A percentile compares a stretch with the other conserved stretches of the same genome.
These are phyloP conservation scores for Caenorhabditis sulstoni DNA, from an alignment of 2,888 invertebrate genomes.

Conservation along the genomic window DNA sequence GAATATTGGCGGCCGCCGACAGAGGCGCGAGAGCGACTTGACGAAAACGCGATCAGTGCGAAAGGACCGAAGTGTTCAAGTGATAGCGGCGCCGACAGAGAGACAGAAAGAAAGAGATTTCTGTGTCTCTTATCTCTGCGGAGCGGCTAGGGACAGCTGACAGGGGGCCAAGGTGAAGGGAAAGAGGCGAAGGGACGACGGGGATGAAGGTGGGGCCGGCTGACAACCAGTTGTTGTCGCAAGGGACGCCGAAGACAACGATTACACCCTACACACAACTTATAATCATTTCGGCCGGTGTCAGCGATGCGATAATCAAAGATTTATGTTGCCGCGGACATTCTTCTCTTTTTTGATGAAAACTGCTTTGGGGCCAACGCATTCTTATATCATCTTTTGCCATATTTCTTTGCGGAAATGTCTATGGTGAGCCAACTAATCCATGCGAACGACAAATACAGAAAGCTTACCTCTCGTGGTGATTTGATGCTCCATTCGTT, in stretches of 20 bases:
- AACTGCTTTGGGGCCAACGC: not conserved
- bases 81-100: conserved; percentile 46
- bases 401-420: not conserved
- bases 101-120: conserved; percentile 28
- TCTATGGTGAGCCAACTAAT: not conserved
- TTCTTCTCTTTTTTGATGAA: not conserved
- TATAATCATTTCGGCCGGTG: conserved; percentile 47
- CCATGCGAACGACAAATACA: conserved; percentile 1
- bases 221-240: conserved; percentile 49
- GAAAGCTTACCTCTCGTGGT: conserved; percentile 29
- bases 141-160: conserved; percentile 48
- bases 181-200: conserved; percentile 14
- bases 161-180: conserved; percentile 40
- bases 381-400: too few relatives aligned
- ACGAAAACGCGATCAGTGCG: conserved; percentile 54
- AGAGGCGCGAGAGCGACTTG: conserved; percentile 54
- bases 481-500: conserved; percentile 42
- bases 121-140: conserved; percentile 32
- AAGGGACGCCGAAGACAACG: conserved; percentile 15
- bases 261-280: conserved; percentile 48
- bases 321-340: conserved; percentile 38
- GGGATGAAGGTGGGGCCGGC: conserved; percentile 35
- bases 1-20: conserved; percentile 49
- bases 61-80: conserved; percentile 49
- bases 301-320: conserved; percentile 47